Evolutionary conservation across 2,797 vertebrate species (phyloP).

Genomic region (Pyrrhura leucotis): DNA sequence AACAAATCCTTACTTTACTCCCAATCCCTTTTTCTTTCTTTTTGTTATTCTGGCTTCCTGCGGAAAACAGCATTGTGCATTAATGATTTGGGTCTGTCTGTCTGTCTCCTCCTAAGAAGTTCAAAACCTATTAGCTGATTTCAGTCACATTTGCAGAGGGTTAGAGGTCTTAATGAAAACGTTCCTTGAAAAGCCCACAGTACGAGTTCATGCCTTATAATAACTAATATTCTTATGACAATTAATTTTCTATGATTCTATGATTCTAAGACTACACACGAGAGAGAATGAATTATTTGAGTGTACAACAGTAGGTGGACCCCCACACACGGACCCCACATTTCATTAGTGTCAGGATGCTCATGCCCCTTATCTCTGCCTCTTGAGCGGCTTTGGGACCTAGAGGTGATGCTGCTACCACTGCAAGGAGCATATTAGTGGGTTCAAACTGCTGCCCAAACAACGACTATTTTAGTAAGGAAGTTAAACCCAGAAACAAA

Average conservation of each 20-base stretch:
- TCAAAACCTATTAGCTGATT: background rate
- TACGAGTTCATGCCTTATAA: accelerated
- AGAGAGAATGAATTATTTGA: background rate
- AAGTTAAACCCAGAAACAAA: background rate
- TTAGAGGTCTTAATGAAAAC: background rate
- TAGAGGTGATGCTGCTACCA: background rate
- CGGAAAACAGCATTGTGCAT: background rate
- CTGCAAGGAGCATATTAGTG: accelerated
- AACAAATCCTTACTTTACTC: conserved; percentile 29
- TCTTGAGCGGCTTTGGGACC: background rate
- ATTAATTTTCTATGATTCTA: background rate
- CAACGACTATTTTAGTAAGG: background rate
- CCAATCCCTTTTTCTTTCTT: background rate
- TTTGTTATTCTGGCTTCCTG: background rate
- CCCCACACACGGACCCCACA: accelerated
- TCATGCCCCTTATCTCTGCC: background rate
- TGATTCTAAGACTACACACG: background rate
- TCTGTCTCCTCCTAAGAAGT: background rate
- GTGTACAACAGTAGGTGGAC: background rate
- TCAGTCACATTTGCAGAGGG: background rate
- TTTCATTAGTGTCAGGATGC: background rate
- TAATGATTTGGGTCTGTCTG: background rate
- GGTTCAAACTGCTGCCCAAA: background rate
- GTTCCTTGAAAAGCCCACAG: background rate
- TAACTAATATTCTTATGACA: background rate